These are phyloP conservation scores for Ageneiosus marmoratus DNA, from an alignment of 2,113 vertebrate species.

Conservation along the genomic window DNA sequence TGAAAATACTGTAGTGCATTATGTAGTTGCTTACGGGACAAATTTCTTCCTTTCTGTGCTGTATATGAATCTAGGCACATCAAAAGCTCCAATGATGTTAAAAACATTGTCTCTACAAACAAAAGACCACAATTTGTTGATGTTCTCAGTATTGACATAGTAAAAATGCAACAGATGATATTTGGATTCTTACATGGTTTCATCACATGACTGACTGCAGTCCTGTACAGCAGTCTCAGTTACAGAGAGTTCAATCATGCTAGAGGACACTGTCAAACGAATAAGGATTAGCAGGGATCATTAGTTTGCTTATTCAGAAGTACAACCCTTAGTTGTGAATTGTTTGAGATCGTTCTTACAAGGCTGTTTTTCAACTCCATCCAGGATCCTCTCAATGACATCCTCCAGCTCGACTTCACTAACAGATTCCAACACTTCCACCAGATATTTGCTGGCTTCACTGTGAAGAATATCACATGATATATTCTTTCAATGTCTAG, in stretches of 20 bases:
- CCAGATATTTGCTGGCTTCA: conserved; percentile 84
- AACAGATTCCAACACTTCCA: conserved; percentile 81
- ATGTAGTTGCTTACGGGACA: conserved; percentile 81
- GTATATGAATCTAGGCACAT: conserved; percentile 90
- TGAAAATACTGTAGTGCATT: neutral
- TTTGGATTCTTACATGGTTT: conserved; percentile 79
- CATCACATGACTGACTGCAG: conserved; percentile 85
- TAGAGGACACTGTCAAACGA: conserved; percentile 81
- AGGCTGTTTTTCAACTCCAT: conserved; percentile 90
- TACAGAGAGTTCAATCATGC: conserved; percentile 85
- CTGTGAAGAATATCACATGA: conserved; percentile 63
- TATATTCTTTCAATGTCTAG: neutral
- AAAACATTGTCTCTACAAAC: conserved; percentile 89
- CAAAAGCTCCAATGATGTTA: conserved; percentile 95
- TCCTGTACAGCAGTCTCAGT: conserved; percentile 89
- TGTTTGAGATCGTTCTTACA: conserved; percentile 62
- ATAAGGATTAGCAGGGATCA: neutral
- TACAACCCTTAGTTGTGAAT: neutral
- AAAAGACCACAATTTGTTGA: conserved; percentile 1
- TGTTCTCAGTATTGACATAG: neutral
- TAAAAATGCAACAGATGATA: neutral
- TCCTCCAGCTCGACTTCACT: conserved; percentile 81
- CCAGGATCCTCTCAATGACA: conserved; percentile 83
- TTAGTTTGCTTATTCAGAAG: neutral
- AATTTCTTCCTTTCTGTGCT: conserved; percentile 94